phyloP scores from a whole-genome alignment of 2,113 vertebrate genomes.

The Oriolus oriolus region DNA sequence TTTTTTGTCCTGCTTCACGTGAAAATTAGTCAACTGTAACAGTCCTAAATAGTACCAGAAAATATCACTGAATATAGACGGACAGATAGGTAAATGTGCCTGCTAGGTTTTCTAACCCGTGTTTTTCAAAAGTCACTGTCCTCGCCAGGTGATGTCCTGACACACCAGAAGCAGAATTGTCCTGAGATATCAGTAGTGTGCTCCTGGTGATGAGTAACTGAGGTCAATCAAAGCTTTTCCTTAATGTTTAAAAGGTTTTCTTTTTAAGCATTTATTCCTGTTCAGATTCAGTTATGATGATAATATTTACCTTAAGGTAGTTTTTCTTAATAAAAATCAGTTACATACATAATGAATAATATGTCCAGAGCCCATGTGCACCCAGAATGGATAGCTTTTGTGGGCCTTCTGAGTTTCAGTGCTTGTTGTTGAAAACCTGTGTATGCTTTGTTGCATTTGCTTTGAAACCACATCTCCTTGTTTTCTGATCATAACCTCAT shows the following conservation, averaged over 20 bases:
- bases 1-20: neutral
- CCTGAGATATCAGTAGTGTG: neutral
- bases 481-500: conserved; percentile 63
- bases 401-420: neutral
- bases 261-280: neutral
- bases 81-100: neutral
- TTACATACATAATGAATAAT: neutral
- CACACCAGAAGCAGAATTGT: neutral
- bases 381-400: neutral
- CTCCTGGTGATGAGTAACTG: neutral
- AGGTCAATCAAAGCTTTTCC: neutral
- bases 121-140: neutral
- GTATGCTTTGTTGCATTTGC: conserved; percentile 40
- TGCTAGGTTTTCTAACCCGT: neutral
- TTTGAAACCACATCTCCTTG: conserved; percentile 34
- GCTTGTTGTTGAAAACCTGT: neutral
- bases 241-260: neutral
- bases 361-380: neutral
- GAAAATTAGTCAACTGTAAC: neutral
- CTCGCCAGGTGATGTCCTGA: neutral
- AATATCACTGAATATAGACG: neutral
- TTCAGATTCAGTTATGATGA: neutral
- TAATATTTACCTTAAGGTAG: neutral
- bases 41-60: neutral
- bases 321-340: neutral